Percentiles rank a stretch among this genome's conserved stretches.
phyloP scores from a whole-genome alignment of 2,113 vertebrate genomes.

The Oryzias woworae region DNA sequence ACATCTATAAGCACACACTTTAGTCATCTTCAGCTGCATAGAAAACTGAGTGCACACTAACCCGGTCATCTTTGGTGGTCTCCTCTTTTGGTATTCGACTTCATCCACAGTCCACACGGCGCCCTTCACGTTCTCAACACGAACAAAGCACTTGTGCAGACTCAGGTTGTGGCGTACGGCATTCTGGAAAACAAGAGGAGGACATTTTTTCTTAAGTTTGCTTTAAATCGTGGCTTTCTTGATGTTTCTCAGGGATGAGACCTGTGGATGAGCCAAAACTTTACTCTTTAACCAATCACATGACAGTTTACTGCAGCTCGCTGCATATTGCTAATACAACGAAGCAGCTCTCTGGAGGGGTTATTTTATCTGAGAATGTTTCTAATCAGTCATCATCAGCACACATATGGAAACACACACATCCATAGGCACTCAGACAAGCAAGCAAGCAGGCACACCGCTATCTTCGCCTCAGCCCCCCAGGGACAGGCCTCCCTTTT shows the following conservation, averaged over 20 bases:
- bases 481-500: slow-evolving; percentile 82
- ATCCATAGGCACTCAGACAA: slow-evolving; percentile 51
- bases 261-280: slow-evolving; percentile 2
- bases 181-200: slow-evolving; percentile 78
- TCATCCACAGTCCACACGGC: slow-evolving; percentile 99
- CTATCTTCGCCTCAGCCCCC: slow-evolving; percentile 77
- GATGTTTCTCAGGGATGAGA: slow-evolving; percentile 9
- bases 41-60: slow-evolving; percentile 58
- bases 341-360: slow-evolving; percentile 75
- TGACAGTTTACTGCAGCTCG: slow-evolving; percentile 13
- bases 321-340: slow-evolving; percentile 33
- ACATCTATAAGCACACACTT: slow-evolving; percentile 56
- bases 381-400: slow-evolving; percentile 80
- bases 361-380: slow-evolving; percentile 72
- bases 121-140: slow-evolving; percentile 98
- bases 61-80: slow-evolving; percentile 99
- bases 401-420: slow-evolving; percentile 48
- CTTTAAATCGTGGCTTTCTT: slow-evolving; percentile 15
- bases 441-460: slow-evolving; percentile 57
- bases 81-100: slow-evolving; percentile 98
- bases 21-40: slow-evolving; percentile 36
- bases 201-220: slow-evolving; percentile 1
- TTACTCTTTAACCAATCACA: slow-evolving; percentile 6
- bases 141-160: slow-evolving; percentile 99
- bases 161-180: slow-evolving; percentile 99